phyloP scores from a whole-genome alignment of 1,140 invertebrate genomes.

The Conus betulinus region DNA sequence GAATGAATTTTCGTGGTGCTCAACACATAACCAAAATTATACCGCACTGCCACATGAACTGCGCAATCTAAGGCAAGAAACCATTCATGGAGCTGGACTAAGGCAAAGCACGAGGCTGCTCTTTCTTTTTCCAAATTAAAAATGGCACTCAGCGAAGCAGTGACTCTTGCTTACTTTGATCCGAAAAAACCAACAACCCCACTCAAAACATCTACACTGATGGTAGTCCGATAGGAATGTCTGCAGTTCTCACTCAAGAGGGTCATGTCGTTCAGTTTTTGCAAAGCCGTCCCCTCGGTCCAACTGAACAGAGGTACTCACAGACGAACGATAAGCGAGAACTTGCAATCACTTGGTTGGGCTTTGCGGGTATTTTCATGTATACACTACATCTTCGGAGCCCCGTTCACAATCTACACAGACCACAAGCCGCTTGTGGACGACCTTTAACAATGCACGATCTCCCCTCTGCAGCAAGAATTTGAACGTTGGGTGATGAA shows the following conservation, averaged over 20 bases:
- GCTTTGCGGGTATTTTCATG: conserved; percentile 73
- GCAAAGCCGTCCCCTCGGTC: conserved; percentile 45
- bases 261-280: conserved; percentile 42
- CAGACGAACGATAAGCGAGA: conserved; percentile 76
- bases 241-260: conserved; percentile 43
- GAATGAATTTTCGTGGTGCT: too few species aligned
- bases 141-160: conserved; percentile 39
- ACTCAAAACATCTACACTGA: conserved; percentile 46
- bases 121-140: conserved; percentile 44
- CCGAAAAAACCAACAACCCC: conserved; percentile 38
- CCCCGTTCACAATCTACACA: conserved; percentile 66
- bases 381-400: conserved; percentile 73
- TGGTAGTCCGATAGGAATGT: conserved; percentile 49
- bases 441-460: conserved; percentile 54
- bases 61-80: conserved; percentile 31
- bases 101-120: conserved; percentile 38
- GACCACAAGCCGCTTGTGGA: conserved; percentile 71
- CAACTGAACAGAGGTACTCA: conserved; percentile 65
- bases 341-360: conserved; percentile 73
- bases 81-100: conserved; percentile 40
- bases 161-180: conserved; percentile 51
- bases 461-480: conserved; percentile 39
- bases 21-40: too few species aligned
- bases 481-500: conserved; percentile 56
- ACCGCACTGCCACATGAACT: conserved; percentile 39